phyloP scores from a whole-genome alignment of 2,113 vertebrate genomes.

The Camelus bactrianus region DNA sequence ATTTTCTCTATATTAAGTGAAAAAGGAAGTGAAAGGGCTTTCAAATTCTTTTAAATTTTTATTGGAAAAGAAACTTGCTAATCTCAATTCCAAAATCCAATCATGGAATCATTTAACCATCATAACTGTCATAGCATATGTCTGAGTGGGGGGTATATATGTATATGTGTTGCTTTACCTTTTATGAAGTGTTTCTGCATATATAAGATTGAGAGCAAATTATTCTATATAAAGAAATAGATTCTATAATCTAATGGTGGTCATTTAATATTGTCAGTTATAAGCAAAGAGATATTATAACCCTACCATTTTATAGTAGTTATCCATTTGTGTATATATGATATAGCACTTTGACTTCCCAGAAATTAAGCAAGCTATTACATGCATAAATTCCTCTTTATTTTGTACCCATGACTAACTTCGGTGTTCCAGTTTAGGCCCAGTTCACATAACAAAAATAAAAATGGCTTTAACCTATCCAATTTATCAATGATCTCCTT shows the following conservation, averaged over 20 bases:
- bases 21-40: slow-evolving; percentile 35
- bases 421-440: not conserved
- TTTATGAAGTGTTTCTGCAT: not conserved
- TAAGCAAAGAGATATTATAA: slow-evolving; percentile 7
- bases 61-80: not conserved
- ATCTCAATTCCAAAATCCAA: not conserved
- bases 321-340: not conserved
- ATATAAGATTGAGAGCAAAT: not conserved
- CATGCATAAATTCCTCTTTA: not conserved
- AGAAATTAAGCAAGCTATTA: not conserved
- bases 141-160: not conserved
- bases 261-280: not conserved
- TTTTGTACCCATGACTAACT: slow-evolving; percentile 8
- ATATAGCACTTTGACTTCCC: not conserved
- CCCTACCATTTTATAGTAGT: not conserved
- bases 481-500: not conserved
- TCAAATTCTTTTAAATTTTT: slow-evolving; percentile 44
- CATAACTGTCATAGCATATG: not conserved
- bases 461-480: not conserved
- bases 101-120: not conserved
- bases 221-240: not conserved
- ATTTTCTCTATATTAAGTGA: not conserved
- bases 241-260: not conserved
- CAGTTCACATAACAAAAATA: not conserved
- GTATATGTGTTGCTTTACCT: not conserved